phyloP scores from a whole-genome alignment of 2,797 vertebrate species.

The Salmo trutta region DNA sequence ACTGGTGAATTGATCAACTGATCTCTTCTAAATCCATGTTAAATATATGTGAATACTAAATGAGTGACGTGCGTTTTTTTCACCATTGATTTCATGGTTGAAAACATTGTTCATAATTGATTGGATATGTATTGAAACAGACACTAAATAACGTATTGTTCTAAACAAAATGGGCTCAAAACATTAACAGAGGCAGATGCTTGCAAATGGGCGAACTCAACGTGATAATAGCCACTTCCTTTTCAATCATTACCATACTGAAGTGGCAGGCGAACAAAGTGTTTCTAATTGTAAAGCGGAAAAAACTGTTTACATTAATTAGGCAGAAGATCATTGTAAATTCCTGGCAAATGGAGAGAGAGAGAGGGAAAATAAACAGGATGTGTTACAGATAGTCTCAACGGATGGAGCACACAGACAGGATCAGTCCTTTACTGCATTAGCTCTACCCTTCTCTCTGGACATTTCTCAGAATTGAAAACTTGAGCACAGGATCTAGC shows the following conservation, averaged over 20 bases:
- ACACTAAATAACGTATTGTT: neutral
- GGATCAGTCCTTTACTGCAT: neutral
- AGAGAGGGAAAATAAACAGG: slow-evolving; percentile 36
- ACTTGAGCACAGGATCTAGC: neutral
- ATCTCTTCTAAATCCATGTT: neutral
- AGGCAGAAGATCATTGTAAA: slow-evolving; percentile 24
- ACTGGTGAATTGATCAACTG: neutral
- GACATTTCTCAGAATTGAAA: neutral
- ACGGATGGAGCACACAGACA: slow-evolving; percentile 31
- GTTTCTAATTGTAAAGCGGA: neutral
- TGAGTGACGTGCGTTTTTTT: neutral
- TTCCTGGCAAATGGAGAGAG: slow-evolving; percentile 12
- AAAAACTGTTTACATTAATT: neutral
- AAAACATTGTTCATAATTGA: neutral
- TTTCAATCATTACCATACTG: neutral
- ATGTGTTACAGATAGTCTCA: slow-evolving; percentile 27
- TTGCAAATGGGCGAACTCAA: neutral
- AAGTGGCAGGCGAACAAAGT: neutral
- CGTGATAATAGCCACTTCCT: neutral
- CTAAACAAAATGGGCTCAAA: neutral
- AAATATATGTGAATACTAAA: neutral
- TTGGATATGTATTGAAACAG: neutral
- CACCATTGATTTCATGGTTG: neutral
- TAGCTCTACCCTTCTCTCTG: slow-evolving; percentile 11
- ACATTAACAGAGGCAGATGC: neutral